Conservation (phyloP, 2,113 vertebrate genomes). For the Herpailurus yagouaroundi region DNA sequence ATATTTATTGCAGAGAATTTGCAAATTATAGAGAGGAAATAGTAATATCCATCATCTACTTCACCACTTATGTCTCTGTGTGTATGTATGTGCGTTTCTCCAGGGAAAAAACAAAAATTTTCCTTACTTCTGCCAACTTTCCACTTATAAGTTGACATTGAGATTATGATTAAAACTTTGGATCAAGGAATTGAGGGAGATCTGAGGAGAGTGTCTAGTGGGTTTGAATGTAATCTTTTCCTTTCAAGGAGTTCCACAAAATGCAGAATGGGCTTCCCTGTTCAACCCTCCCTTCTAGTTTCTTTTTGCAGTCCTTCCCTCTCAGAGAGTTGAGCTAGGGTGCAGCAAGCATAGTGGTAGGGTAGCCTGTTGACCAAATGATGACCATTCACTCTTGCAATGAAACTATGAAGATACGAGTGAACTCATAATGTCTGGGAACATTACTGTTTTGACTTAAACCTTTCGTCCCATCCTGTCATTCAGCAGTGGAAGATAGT, state of each 20-base stretch:
- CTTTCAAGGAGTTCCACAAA: not conserved
- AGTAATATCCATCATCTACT: not conserved
- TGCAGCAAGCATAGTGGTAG: not conserved
- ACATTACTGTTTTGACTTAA: constrained; percentile 29
- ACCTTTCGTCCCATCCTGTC: not conserved
- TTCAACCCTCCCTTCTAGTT: not conserved
- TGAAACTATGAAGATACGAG: not conserved
- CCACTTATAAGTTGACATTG: not conserved
- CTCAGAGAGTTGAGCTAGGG: not conserved
- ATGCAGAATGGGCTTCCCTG: not conserved
- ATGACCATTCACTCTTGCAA: not conserved
- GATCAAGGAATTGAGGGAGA: not conserved
- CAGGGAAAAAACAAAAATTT: not conserved
- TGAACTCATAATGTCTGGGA: not conserved
- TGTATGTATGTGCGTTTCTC: not conserved
- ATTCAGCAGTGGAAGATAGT: not conserved
- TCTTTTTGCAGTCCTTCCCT: not conserved
- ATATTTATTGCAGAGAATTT: constrained; percentile 33
- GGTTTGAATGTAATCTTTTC: not conserved
- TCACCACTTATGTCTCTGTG: not conserved
- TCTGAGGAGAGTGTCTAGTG: not conserved
- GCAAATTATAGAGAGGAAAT: constrained; percentile 6
- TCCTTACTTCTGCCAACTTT: constrained; percentile 3
- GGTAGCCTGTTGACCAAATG: not conserved
- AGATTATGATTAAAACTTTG: not conserved